Conservation (phyloP, 2,888 invertebrate genomes). For the Aspidiotus rigidus region DNA sequence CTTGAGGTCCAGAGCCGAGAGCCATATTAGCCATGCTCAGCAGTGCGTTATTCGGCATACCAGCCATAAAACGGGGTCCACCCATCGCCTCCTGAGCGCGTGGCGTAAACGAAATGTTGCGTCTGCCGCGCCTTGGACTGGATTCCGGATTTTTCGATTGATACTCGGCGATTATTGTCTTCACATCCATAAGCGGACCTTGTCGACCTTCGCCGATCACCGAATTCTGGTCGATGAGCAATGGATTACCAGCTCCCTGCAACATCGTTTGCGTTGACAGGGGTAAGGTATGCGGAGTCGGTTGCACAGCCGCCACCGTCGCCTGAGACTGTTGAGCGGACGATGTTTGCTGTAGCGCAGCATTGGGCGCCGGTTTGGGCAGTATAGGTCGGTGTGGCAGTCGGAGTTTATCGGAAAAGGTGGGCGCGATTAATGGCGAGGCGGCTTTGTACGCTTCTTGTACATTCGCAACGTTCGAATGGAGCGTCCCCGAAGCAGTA, state of each 20-base stretch:
- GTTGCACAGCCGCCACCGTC: slow-evolving; percentile 1
- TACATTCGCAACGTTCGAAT: background rate
- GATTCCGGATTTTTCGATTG: slow-evolving; percentile 63
- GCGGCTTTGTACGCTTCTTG: background rate
- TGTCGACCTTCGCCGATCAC: slow-evolving; percentile 59
- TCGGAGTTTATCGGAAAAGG: background rate
- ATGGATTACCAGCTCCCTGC: slow-evolving; percentile 6
- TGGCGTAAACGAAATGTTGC: slow-evolving; percentile 29
- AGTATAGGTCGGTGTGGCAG: slow-evolving; percentile 43
- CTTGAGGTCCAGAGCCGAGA: slow-evolving; percentile 46
- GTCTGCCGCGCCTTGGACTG: slow-evolving; percentile 34
- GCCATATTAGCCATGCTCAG: slow-evolving; percentile 43
- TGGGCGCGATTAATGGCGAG: background rate
- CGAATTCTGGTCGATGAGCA: slow-evolving; percentile 41
- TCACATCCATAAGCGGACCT: slow-evolving; percentile 70
- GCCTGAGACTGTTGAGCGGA: background rate
- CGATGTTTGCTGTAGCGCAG: slow-evolving; percentile 13
- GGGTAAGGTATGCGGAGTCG: background rate
- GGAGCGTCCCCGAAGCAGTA: background rate
- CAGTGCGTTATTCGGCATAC: slow-evolving; percentile 36
- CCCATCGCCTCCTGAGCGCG: slow-evolving; percentile 32
- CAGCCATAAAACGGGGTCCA: slow-evolving; percentile 35
- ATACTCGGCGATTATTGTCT: slow-evolving; percentile 72
- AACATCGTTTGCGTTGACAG: slow-evolving; percentile 10
- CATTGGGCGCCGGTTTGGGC: slow-evolving; percentile 44